A percentile compares a stretch with the other conserved stretches of the same genome.
phyloP scores from a whole-genome alignment of 64 coral and sea anemone genomes.

The Trachythela sp. region DNA sequence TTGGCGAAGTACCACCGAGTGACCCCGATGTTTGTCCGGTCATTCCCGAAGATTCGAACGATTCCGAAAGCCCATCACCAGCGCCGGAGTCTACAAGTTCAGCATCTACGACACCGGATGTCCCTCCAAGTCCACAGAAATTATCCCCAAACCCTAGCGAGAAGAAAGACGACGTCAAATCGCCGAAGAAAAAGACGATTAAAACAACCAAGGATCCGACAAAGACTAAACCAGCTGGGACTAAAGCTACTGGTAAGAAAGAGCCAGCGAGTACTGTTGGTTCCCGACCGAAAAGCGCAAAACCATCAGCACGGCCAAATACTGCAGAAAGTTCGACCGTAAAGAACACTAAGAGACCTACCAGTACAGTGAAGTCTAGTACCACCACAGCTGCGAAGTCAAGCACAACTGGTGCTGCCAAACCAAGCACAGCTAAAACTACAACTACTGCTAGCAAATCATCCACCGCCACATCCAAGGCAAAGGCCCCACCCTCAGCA shows the following conservation, averaged over 20 bases:
- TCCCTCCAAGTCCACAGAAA: not conserved
- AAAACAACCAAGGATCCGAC: not conserved
- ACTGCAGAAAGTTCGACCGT: not conserved
- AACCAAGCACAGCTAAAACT: not conserved
- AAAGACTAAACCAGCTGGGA: conserved; percentile 4
- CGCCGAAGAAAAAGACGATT: not conserved
- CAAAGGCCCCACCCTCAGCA: not conserved
- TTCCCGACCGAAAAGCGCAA: not conserved
- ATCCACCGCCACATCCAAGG: not conserved
- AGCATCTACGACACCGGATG: not conserved
- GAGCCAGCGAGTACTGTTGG: not conserved
- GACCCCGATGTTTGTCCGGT: not conserved
- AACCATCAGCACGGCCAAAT: not conserved
- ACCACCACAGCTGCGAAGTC: not conserved
- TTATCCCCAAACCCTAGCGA: not conserved
- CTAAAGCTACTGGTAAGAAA: not conserved
- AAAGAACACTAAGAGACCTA: not conserved
- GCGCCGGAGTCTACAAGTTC: not conserved
- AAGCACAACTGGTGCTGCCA: not conserved
- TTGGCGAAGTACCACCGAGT: not conserved
- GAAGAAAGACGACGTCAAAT: not conserved
- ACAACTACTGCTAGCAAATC: not conserved
- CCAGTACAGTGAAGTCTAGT: not conserved
- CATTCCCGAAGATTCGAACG: not conserved
- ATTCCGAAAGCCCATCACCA: not conserved